A percentile compares a stretch with the other conserved stretches of the same genome.
phyloP scores from a whole-genome alignment of 1,140 invertebrate genomes.

The Phymorhynchus buccinoides region DNA sequence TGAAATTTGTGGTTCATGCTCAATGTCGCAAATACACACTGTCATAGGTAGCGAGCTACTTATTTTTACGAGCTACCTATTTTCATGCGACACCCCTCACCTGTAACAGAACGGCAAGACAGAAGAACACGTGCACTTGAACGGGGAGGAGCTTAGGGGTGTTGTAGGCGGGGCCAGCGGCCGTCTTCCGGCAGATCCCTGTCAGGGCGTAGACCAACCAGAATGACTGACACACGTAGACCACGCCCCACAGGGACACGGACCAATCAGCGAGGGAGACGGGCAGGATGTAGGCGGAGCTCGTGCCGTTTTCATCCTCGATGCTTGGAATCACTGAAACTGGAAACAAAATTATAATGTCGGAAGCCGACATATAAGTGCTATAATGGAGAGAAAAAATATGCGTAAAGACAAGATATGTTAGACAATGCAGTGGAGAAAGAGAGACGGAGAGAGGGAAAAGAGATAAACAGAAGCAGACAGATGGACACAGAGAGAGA shows the following conservation, averaged over 20 bases:
- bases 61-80: too few relatives aligned
- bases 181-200: conserved; percentile 1
- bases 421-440: too few relatives aligned
- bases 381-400: too few relatives aligned
- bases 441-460: too few relatives aligned
- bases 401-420: too few relatives aligned
- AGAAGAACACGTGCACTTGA: conserved; percentile 22
- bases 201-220: conserved; percentile 12
- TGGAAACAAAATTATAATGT: background rate
- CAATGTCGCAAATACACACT: too few relatives aligned
- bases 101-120: background rate
- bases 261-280: conserved; percentile 12
- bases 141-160: conserved; percentile 24
- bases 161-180: conserved; percentile 16
- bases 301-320: background rate
- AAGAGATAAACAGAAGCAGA: too few relatives aligned
- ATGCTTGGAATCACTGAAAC: conserved; percentile 18
- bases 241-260: conserved; percentile 11
- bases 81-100: too few relatives aligned
- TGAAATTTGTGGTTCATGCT: too few relatives aligned
- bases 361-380: too few relatives aligned
- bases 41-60: too few relatives aligned
- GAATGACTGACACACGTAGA: conserved; percentile 1
- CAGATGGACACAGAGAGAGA: too few relatives aligned
- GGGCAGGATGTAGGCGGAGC: background rate